Evolutionary conservation across 2,888 invertebrate species (phyloP), one percentile per base, ranked within the genome.

Genomic region (Tetramorium bicarinatum): DNA sequence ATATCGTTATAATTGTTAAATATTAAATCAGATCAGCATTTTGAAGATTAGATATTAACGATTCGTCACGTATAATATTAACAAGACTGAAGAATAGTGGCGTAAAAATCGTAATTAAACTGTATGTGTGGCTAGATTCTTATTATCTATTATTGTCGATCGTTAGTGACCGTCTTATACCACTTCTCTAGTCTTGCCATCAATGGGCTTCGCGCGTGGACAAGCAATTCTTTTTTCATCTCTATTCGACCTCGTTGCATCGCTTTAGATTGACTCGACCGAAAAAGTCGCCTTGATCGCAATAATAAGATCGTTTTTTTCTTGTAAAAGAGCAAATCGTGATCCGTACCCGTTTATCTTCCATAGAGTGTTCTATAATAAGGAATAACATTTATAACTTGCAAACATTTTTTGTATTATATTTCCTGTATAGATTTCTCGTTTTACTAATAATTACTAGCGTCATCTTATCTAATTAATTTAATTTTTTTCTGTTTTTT

Each of bases 271-370:
- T 9, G 7, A n/a, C 29, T 74, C 44, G 29, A 15, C n/a, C 13
- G n/a, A 47, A 61, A 62, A 75, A 75, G 21, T 64, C 8, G 7
- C 21, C 64, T 64, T 49, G 62, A 75, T 64, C 29, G 1, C 6
- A 56, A 72, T 72, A 75, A 75, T 61, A 74, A 29, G 25, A 62
- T 61, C 38, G 15, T 38, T 34, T 21, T 76, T 64, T 76, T 9
- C 21, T 64, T 38, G 34, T 34, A n/a, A 47, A 4, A 34, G 4
- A 34, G n/a, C 9, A 11, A 76, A 76, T 47, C 6, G 21, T 49
- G 8, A 75, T 56, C 38, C 15, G 52, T 4, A 29, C 38, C 8
- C 29, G 11, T 34, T 44, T 11, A n/a, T 29, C 41, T n/a, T 59
- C 15, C 9, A 15, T 34, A 34, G 7, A 13, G 0, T 34, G 3